A percentile compares a stretch with the other conserved stretches of the same genome.
Conservation (phyloP, 2,797 vertebrate genomes). For the Numenius phaeopus region DNA sequence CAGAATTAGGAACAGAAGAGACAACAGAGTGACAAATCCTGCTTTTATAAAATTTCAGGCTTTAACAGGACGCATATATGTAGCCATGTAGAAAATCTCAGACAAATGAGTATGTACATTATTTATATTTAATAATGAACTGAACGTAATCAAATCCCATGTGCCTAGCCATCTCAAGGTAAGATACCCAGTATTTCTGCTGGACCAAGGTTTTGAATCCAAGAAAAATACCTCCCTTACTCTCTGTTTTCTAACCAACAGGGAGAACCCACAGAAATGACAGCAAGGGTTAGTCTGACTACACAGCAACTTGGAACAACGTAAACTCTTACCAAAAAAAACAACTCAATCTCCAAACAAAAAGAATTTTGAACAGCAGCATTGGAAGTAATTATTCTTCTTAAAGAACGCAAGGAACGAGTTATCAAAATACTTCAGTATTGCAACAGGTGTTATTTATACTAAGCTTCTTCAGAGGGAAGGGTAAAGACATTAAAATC, state of each 20-base stretch:
- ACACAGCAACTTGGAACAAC: slow-evolving; percentile 48
- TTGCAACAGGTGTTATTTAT: slow-evolving; percentile 69
- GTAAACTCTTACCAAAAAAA: slow-evolving; percentile 19
- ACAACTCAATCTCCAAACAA: slow-evolving; percentile 68
- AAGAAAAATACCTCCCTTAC: neutral
- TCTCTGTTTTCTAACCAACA: slow-evolving; percentile 26
- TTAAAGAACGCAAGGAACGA: slow-evolving; percentile 83
- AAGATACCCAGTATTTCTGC: slow-evolving; percentile 18
- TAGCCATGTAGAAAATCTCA: slow-evolving; percentile 77
- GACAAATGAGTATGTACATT: slow-evolving; percentile 76
- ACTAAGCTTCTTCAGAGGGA: slow-evolving; percentile 74
- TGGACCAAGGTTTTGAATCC: slow-evolving; percentile 39
- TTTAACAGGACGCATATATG: slow-evolving; percentile 46
- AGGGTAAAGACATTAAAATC: slow-evolving; percentile 43
- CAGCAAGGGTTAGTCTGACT: slow-evolving; percentile 21
- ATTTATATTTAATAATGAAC: slow-evolving; percentile 67
- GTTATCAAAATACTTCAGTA: slow-evolving; percentile 74
- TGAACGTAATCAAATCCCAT: slow-evolving; percentile 30
- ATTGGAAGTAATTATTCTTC: slow-evolving; percentile 66
- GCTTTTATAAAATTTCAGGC: slow-evolving; percentile 74
- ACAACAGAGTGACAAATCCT: slow-evolving; percentile 34
- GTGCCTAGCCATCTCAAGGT: neutral
- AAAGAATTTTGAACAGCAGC: slow-evolving; percentile 83
- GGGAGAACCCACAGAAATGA: slow-evolving; percentile 55
- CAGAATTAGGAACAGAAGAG: slow-evolving; percentile 52